Evolutionary conservation across 2,113 vertebrate species (phyloP).

Genomic region (Polyodon spathula): DNA sequence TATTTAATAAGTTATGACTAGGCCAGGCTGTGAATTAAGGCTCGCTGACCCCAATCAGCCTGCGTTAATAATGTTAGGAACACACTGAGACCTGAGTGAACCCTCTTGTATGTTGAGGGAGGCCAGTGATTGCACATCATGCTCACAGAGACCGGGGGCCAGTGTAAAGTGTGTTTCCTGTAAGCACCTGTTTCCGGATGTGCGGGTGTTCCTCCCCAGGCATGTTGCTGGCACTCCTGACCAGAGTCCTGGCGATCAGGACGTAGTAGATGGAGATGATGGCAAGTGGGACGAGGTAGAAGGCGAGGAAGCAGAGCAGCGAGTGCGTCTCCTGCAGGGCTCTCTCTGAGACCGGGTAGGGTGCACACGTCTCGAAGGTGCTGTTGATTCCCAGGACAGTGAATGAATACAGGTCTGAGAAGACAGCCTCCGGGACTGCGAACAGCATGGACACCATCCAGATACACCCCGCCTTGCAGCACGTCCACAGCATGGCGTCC

Average conservation of each 20-base stretch:
- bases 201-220: slow-evolving; percentile 62
- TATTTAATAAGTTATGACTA: no score
- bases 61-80: no score
- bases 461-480: slow-evolving; percentile 55
- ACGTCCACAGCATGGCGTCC: slow-evolving; percentile 58
- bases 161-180: no score
- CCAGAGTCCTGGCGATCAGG: slow-evolving; percentile 62
- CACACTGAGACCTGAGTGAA: no score
- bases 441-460: slow-evolving; percentile 62
- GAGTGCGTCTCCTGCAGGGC: slow-evolving; percentile 61
- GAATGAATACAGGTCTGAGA: slow-evolving; percentile 62
- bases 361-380: slow-evolving; percentile 55
- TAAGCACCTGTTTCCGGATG: slow-evolving; percentile 63
- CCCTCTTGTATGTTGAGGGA: no score
- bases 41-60: no score
- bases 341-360: slow-evolving; percentile 59
- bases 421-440: slow-evolving; percentile 63
- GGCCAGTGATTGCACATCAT: no score
- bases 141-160: no score
- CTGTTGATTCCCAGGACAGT: slow-evolving; percentile 46
- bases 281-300: slow-evolving; percentile 60
- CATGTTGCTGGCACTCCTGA: slow-evolving; percentile 61
- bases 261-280: slow-evolving; percentile 68
- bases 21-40: no score
- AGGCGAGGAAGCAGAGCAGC: slow-evolving; percentile 60